Percentiles rank a stretch among this genome's conserved stretches.
phyloP scores from a whole-genome alignment of 2,888 invertebrate species.

The Mythimna albipuncta region DNA sequence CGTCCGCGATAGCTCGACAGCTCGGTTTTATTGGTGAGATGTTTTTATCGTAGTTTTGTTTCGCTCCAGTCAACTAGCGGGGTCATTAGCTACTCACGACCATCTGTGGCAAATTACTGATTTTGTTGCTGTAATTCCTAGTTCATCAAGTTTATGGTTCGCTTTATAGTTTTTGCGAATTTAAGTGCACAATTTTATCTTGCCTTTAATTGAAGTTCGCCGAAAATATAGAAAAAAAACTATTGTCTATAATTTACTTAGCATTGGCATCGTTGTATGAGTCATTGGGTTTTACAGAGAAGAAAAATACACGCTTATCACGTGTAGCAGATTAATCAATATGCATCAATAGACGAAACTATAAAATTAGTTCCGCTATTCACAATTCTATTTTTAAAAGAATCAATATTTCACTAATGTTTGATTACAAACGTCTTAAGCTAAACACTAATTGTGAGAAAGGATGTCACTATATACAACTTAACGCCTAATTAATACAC shows the following conservation, averaged over 20 bases:
- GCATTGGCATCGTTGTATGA: slow-evolving; percentile 17
- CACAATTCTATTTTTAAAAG: slow-evolving; percentile 13
- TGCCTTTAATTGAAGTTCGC: slow-evolving; percentile 41
- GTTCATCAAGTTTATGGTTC: slow-evolving; percentile 59
- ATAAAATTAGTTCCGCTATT: not conserved
- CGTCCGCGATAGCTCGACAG: slow-evolving; percentile 46
- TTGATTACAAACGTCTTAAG: not conserved
- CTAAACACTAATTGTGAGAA: not conserved
- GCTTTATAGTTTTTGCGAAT: slow-evolving; percentile 53
- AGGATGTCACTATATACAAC: slow-evolving; percentile 21
- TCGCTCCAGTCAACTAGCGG: slow-evolving; percentile 72
- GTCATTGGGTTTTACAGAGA: slow-evolving; percentile 19
- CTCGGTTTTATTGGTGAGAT: slow-evolving; percentile 63
- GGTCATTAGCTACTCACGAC: slow-evolving; percentile 68
- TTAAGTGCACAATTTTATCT: slow-evolving; percentile 46
- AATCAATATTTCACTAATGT: slow-evolving; percentile 11
- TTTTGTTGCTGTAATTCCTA: slow-evolving; percentile 60
- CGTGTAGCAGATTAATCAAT: slow-evolving; percentile 1
- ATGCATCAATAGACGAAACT: slow-evolving; percentile 9
- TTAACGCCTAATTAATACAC: slow-evolving; percentile 56
- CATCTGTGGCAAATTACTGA: slow-evolving; percentile 65
- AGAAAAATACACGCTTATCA: slow-evolving; percentile 1
- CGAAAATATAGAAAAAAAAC: slow-evolving; percentile 27
- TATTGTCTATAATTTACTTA: slow-evolving; percentile 46
- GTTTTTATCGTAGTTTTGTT: slow-evolving; percentile 76